Conservation (phyloP, 35 echinoderm and acorn worm species). For the Heliocidaris erythrogramma region DNA sequence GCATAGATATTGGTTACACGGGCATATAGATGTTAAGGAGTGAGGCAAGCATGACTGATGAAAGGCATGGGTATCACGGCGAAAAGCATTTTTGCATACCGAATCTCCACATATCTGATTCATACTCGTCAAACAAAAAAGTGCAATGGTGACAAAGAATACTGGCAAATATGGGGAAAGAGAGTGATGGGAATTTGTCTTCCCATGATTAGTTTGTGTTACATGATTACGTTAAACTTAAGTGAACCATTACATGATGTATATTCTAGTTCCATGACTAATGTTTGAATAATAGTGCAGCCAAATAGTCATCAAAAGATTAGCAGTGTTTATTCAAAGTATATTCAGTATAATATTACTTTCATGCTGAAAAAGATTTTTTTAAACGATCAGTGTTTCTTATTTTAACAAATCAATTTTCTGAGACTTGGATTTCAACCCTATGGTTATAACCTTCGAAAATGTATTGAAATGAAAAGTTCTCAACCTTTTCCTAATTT, state of each 20-base stretch:
- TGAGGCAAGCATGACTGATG: background rate
- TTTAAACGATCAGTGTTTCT: no score
- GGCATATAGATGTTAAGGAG: background rate
- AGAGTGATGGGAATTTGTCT: background rate
- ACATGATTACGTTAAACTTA: background rate
- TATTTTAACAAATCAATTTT: no score
- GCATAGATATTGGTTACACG: background rate
- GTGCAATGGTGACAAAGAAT: background rate
- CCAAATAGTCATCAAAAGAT: background rate
- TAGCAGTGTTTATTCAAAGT: background rate
- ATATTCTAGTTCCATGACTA: background rate
- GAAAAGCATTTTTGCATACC: conserved; percentile 3
- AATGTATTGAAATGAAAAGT: no score
- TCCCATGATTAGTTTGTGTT: background rate
- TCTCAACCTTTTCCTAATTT: no score
- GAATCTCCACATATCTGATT: background rate
- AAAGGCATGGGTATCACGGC: background rate
- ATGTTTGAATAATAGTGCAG: conserved; percentile 12
- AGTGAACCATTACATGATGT: background rate
- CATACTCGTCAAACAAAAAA: conserved; percentile 3
- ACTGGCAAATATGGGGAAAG: background rate
- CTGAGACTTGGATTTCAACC: no score
- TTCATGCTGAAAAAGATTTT: background rate
- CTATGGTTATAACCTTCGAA: no score
- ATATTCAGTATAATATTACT: background rate